Percentiles rank a stretch among this genome's conserved stretches.
These are phyloP conservation scores for Scolopax rusticola DNA, from an alignment of 2,797 vertebrate species.

Conservation along the genomic window DNA sequence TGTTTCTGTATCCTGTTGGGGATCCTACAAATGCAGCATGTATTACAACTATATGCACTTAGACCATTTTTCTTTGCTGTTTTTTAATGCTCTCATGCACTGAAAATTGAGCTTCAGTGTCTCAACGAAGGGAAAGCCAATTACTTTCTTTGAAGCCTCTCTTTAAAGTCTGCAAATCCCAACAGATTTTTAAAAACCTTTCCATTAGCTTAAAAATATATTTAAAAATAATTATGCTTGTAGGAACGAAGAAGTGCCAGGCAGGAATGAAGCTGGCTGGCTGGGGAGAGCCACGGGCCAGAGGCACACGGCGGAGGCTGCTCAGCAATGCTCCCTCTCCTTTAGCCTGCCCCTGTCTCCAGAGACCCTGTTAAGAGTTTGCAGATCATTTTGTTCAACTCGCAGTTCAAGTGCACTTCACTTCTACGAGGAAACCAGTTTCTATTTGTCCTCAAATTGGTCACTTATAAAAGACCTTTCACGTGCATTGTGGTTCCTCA, in stretches of 20 bases:
- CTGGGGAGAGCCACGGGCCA: not conserved
- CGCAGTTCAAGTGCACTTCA: not conserved
- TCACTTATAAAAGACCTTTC: conserved; percentile 4
- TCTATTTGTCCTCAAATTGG: conserved; percentile 10
- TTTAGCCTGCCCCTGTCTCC: not conserved
- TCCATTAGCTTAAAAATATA: conserved; percentile 37
- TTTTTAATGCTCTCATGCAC: conserved; percentile 58
- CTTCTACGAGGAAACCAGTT: conserved; percentile 14
- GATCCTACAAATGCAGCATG: conserved; percentile 52
- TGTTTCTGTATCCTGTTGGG: conserved; percentile 59
- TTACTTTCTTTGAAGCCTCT: conserved; percentile 51
- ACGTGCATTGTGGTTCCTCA: not conserved
- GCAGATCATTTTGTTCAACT: not conserved
- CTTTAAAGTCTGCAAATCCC: conserved; percentile 39
- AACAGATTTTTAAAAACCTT: conserved; percentile 49
- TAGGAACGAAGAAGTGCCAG: not conserved
- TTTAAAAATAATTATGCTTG: not conserved
- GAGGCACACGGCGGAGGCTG: not conserved
- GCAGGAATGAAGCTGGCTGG: not conserved
- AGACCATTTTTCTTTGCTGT: conserved; percentile 59
- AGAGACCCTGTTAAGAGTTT: rapidly evolving
- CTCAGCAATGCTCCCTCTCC: not conserved
- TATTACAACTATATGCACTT: conserved; percentile 64
- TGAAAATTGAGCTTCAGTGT: conserved; percentile 50
- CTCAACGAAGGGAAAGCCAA: conserved; percentile 36